A percentile compares a stretch with the other conserved stretches of the same genome.
Conservation (phyloP, 2,888 invertebrate genomes). For the Sericinus montela region DNA sequence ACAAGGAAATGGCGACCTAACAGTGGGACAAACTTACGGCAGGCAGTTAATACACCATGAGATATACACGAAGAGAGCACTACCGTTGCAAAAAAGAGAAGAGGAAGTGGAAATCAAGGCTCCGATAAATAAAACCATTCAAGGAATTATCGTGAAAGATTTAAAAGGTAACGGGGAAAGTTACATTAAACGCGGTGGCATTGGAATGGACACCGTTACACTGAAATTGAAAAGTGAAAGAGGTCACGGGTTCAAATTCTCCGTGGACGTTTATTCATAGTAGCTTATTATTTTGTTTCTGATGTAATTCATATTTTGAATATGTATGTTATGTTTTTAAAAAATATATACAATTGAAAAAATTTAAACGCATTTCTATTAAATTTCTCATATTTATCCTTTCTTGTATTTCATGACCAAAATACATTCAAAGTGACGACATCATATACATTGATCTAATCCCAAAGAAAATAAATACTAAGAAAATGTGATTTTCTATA, state of each 20-base stretch:
- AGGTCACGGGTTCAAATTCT: conserved; percentile 28
- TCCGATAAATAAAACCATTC: conserved; percentile 23
- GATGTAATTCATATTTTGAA: no score
- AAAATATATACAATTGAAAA: no score
- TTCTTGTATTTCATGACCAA: no score
- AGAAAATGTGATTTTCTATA: no score
- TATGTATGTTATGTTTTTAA: no score
- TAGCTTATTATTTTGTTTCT: background rate
- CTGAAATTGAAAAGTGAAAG: conserved; percentile 28
- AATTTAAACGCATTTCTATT: no score
- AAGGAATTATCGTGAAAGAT: conserved; percentile 29
- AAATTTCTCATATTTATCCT: no score
- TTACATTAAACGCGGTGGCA: conserved; percentile 33
- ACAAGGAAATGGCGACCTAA: conserved; percentile 20
- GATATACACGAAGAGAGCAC: conserved; percentile 14
- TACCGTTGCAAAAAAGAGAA: conserved; percentile 21
- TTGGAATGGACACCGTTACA: conserved; percentile 29
- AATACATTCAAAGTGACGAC: no score
- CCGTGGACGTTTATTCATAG: conserved; percentile 10
- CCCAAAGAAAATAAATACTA: no score
- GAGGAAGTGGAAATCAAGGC: conserved; percentile 24
- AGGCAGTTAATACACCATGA: conserved; percentile 21
- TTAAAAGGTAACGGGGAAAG: conserved; percentile 30
- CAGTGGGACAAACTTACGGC: conserved; percentile 18
- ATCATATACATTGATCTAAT: no score